Evolutionary conservation across 2,888 invertebrate genomes (phyloP), one percentile per base, ranked within the genome.

Genomic region (Drosophila yooni): DNA sequence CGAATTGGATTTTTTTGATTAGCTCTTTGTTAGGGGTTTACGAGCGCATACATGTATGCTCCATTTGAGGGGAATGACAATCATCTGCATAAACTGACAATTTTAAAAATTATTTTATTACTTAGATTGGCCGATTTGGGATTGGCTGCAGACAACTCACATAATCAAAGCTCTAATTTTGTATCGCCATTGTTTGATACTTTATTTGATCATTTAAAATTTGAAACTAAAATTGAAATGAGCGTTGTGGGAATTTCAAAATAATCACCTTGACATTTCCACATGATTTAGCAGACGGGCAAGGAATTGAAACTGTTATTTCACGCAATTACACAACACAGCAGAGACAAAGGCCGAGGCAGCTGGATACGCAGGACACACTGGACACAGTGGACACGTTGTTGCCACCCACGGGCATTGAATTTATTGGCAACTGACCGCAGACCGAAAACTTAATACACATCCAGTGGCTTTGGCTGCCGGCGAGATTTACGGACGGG

Each of bases 381-480:
- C 65, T 3, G 38, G 3, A 33, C 11, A 15, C 18, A 6, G 27
- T 50, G 50, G 21, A 2, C 52, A 21, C 29, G 10, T 18, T 54
- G 36, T 36, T 31, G 34, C 59, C 76, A 54, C 76, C 82, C 79
- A 71, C 70, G 65, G 76, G 56, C 79, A 67, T 58, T 46, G 59
- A 72, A 88, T 86, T 83, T 86, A 88, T 88, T 85, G 81, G 79
- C 67, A 79, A 60, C 71, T 75, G 74, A 79, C 85, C 83, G 66
- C 78, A 78, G 57, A 74, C 65, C 71, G 40, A 67, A 74, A 81
- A 77, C 79, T 76, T 70, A 79, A 84, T 78, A 75, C 72, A 70
- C 76, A 72, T 82, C 74, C 79, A 50, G 79, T 75, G 79, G 74
- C 71, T 78, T 66, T 38, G 56, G 11, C 54, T 27, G 63, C 31